Percentiles rank a stretch among this genome's conserved stretches.
phyloP scores from a whole-genome alignment of 2,888 invertebrate genomes.

The Leptinotarsa peninsularis region DNA sequence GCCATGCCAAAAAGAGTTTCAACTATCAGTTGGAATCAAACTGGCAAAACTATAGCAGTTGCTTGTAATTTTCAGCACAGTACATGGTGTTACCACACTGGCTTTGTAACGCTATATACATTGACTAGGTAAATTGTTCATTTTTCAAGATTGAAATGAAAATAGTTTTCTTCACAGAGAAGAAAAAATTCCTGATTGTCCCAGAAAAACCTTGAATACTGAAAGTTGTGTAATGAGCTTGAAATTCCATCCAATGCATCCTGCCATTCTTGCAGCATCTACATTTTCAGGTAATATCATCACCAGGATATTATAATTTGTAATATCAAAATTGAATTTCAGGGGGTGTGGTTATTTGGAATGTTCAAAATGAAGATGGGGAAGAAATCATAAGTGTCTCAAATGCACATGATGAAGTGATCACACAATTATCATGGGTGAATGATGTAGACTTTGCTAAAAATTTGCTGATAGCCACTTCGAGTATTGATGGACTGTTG shows the following conservation, averaged over 20 bases:
- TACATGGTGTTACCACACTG: constrained; percentile 65
- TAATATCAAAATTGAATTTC: background rate
- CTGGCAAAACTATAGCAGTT: constrained; percentile 63
- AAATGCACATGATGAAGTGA: constrained; percentile 58
- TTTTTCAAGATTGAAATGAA: background rate
- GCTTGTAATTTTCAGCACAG: constrained; percentile 60
- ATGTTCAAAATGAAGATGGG: constrained; percentile 58
- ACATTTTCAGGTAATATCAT: constrained; percentile 60
- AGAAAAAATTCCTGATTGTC: constrained; percentile 56
- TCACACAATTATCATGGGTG: constrained; percentile 63
- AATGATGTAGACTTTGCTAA: constrained; percentile 57
- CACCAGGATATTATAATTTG: too few species aligned
- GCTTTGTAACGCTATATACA: constrained; percentile 58
- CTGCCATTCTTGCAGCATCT: constrained; percentile 68
- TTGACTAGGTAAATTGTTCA: constrained; percentile 54
- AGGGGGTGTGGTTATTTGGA: constrained; percentile 55
- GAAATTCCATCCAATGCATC: constrained; percentile 67
- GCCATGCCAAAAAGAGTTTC: constrained; percentile 44
- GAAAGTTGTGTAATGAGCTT: constrained; percentile 66
- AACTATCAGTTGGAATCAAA: constrained; percentile 63
- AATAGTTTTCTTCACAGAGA: constrained; percentile 51
- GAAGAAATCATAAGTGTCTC: constrained; percentile 53
- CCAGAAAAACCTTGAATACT: constrained; percentile 57
- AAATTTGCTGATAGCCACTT: constrained; percentile 56
- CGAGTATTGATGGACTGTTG: constrained; percentile 60